A percentile compares a stretch with the other conserved stretches of the same genome.
phyloP scores from a whole-genome alignment of 2,113 vertebrate genomes.

The Uropsilus gracilis region DNA sequence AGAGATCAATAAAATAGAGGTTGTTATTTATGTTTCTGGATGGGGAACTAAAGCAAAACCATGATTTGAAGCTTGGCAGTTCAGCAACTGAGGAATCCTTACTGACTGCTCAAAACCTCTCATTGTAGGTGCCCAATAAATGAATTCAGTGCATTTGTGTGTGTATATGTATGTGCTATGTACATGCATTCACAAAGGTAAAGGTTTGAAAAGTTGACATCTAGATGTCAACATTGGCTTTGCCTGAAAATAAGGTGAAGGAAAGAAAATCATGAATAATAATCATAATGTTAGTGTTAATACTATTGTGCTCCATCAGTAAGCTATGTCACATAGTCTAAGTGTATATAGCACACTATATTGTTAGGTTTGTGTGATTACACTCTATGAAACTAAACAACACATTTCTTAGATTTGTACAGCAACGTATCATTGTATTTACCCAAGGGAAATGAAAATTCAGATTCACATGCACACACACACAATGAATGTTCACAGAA shows the following conservation, averaged over 20 bases:
- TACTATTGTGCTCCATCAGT: no score
- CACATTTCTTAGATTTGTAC: no score
- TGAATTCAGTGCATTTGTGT: not conserved
- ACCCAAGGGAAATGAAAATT: not conserved
- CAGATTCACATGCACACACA: not conserved
- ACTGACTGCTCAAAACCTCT: not conserved
- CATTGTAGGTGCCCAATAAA: not conserved
- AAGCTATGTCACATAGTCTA: no score
- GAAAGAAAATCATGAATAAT: not conserved
- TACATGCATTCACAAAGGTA: not conserved
- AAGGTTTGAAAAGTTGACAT: not conserved
- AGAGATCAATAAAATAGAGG: not conserved
- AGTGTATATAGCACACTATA: no score
- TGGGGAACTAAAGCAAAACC: not conserved
- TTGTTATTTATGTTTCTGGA: not conserved
- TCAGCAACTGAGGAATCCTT: not conserved
- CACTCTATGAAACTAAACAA: no score
- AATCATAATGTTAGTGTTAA: not conserved
- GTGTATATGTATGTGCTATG: not conserved
- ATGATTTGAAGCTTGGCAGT: not conserved
- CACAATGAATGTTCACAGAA: not conserved
- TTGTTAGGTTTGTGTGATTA: no score
- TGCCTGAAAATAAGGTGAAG: not conserved
- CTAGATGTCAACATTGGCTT: not conserved
- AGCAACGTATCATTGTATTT: not conserved